Evolutionary conservation across 2,888 invertebrate species (phyloP).

Genomic region (Trilocha varians): DNA sequence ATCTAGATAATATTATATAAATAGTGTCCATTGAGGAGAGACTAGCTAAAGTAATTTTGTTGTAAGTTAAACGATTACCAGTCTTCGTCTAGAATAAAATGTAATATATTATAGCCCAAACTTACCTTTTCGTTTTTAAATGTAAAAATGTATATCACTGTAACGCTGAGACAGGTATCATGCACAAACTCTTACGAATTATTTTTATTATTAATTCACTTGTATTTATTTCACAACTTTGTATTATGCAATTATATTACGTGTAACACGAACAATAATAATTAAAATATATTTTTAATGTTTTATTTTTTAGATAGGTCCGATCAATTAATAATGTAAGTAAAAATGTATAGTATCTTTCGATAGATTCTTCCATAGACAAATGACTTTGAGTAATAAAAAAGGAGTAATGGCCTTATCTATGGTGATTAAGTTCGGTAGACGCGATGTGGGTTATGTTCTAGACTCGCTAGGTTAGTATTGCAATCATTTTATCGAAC

Average conservation of each 20-base stretch:
- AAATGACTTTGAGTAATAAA: constrained; percentile 33
- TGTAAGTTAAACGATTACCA: constrained; percentile 49
- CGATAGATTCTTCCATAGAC: constrained; percentile 54
- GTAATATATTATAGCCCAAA: constrained; percentile 55
- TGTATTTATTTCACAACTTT: constrained; percentile 10
- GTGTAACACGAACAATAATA: constrained; percentile 63
- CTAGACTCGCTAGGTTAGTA: constrained; percentile 57
- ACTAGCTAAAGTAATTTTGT: constrained; percentile 51
- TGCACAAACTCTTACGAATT: constrained; percentile 49
- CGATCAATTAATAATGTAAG: constrained; percentile 65
- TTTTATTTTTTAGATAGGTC: constrained; percentile 63
- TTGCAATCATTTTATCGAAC: constrained; percentile 15
- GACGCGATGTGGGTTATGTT: constrained; percentile 17
- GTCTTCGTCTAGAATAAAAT: constrained; percentile 52
- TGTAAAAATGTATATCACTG: constrained; percentile 59
- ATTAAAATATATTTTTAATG: constrained; percentile 33
- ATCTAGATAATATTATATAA: constrained; percentile 6
- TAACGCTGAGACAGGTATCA: constrained; percentile 47
- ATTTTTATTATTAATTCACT: constrained; percentile 33
- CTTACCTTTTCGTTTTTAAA: constrained; percentile 44
- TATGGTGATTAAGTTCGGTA: constrained; percentile 30
- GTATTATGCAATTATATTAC: constrained; percentile 29
- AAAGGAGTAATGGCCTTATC: constrained; percentile 53
- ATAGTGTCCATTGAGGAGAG: constrained; percentile 27
- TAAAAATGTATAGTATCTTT: constrained; percentile 65